phyloP scores from a whole-genome alignment of 2,797 vertebrate genomes.

The Argentina silus region DNA sequence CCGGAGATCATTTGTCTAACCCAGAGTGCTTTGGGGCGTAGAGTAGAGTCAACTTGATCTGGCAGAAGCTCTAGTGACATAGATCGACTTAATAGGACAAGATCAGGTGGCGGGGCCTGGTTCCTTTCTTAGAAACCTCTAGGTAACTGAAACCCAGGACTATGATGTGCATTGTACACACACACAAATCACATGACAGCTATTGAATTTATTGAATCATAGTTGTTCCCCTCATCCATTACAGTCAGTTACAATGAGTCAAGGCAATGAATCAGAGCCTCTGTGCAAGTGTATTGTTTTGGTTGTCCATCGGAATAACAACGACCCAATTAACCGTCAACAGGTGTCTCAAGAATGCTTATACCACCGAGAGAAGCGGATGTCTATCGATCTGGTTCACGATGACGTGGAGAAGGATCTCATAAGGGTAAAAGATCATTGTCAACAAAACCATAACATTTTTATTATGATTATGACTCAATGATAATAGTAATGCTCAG shows the following conservation, averaged over 20 bases:
- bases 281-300: too few species aligned
- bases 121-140: slow-evolving; percentile 40
- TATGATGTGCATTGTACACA: background rate
- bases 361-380: slow-evolving; percentile 93
- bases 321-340: slow-evolving; percentile 28
- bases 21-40: slow-evolving; percentile 21
- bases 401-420: slow-evolving; percentile 89
- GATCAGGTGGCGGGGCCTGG: slow-evolving; percentile 57
- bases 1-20: slow-evolving; percentile 30
- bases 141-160: slow-evolving; percentile 49
- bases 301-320: background rate
- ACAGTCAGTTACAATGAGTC: background rate
- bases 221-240: background rate
- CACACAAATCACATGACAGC: background rate
- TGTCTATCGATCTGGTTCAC: slow-evolving; percentile 92
- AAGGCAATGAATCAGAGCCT: background rate
- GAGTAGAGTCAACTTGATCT: slow-evolving; percentile 38
- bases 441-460: background rate
- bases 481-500: background rate
- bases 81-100: slow-evolving; percentile 29
- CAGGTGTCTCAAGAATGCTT: slow-evolving; percentile 93
- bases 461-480: background rate
- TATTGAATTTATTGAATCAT: background rate
- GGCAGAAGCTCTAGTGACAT: slow-evolving; percentile 59
- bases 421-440: slow-evolving; percentile 74